Percentiles rank a stretch among this genome's conserved stretches.
phyloP scores from a whole-genome alignment of 2,888 invertebrate species.

The Mycogona germanica region DNA sequence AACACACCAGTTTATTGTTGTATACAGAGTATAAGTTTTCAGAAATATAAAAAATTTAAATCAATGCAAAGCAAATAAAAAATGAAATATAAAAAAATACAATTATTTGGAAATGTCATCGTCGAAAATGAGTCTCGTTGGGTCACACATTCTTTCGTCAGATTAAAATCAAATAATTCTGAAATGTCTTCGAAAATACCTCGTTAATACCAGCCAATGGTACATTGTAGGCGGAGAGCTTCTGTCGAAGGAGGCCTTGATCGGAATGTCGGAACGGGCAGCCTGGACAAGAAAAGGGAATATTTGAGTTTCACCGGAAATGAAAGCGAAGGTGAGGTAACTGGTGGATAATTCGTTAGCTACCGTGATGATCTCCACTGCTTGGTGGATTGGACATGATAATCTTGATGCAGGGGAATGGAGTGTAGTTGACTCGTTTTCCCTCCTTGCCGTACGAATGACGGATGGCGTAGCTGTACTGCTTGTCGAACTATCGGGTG shows the following conservation, averaged over 20 bases:
- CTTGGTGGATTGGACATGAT: constrained; percentile 50
- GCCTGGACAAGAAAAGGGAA: constrained; percentile 37
- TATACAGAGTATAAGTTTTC: not conserved
- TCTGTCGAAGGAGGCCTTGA: constrained; percentile 52
- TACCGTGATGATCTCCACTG: constrained; percentile 68
- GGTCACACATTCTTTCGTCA: too few relatives aligned
- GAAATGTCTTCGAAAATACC: not conserved
- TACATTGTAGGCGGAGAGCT: constrained; percentile 52
- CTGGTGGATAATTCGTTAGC: constrained; percentile 6
- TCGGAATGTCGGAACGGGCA: constrained; percentile 87
- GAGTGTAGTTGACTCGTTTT: constrained; percentile 72
- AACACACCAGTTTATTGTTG: not conserved
- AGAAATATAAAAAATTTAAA: constrained; percentile 1
- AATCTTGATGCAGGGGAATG: constrained; percentile 76
- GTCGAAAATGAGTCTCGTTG: too few relatives aligned
- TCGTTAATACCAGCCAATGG: constrained; percentile 13
- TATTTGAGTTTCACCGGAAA: too few relatives aligned
- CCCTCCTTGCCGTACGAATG: constrained; percentile 96
- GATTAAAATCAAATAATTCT: too few relatives aligned
- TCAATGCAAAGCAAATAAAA: constrained; percentile 22
- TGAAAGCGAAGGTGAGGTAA: too few relatives aligned
- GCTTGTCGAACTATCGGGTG: constrained; percentile 65
- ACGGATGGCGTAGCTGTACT: constrained; percentile 78
- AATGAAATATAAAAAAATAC: not conserved
- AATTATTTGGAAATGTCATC: too few relatives aligned